Evolutionary conservation across 2,888 invertebrate species (phyloP), one percentile per base, ranked within the genome.

Genomic region (Pyrochroa serraticornis): DNA sequence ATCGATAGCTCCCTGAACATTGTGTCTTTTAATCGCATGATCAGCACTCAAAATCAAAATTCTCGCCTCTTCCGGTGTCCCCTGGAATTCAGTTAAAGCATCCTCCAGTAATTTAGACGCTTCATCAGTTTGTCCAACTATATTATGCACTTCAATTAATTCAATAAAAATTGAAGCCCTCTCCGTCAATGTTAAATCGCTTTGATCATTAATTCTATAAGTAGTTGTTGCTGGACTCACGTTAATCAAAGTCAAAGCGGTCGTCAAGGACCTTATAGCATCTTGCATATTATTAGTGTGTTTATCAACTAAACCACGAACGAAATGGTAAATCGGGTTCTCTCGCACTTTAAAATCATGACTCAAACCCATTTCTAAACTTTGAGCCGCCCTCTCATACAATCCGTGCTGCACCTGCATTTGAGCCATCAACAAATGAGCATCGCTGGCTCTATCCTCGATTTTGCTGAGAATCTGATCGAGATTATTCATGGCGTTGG

Each of bases 291-390:
- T 86, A 10, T 87, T 87, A 49, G 86, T 84, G 67, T 88, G 85
- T 74, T 92, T 94, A 64, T 92, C 86, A 44, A 97, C 88, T 22
- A 92, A 83, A 0, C 95, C 96, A 65, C 88, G 86, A 0, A 96
- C 85, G 60, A 95, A 85, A 79, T 96, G 93, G 75, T 94, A 98
- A 75, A 95, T 82, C 0, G 96, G 93, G 78, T 92, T 91, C 58
- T 97, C 95, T 63, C 96, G 82, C 0, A 97, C 90, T 79, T 92
- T 90, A 75, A 98, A 97, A 78, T 97, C 93, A 73, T 92, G 91
- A 72, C 95, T 95, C 8, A 97, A 81, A 53, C 93, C 95, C 64
- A 92, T 86, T 80, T 97, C 97, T 41, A 98, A 81, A 51, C 89
- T 89, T 75, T 95, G 93, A 7, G 90, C 85, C 0, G 97, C 97